Evolutionary conservation across 2,888 invertebrate species (phyloP), one percentile per base, ranked within the genome.

Genomic region (Lottia scabra): DNA sequence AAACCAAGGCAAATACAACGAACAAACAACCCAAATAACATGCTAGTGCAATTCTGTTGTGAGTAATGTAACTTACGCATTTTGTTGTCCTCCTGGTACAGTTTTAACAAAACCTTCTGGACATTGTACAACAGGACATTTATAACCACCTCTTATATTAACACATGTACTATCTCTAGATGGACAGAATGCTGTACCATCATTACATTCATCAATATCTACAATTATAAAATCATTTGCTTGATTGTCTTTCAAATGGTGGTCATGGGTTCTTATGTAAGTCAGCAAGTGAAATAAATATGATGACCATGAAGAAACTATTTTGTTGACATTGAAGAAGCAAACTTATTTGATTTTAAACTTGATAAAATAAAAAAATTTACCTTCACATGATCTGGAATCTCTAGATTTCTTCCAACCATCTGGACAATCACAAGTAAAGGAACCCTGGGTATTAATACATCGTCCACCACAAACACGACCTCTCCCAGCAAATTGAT

Each of bases 61-160:
- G 15, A 16, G 12, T 23, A 62, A 3, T 38, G 5, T 38, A 13
- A 70, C 83, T 74, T 70, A 85, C 87, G 87, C 86, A 76, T 84
- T 84, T 70, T 84, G 78, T 43, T 80, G 76, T 12, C 80, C 80
- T 1, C 83, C 80, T 13, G 85, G 76, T n/a, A 81, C 76, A 27
- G 85, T 82, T 65, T 83, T 83, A 30, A 93, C 91, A 89, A 98
- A 99, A 66, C 96, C 95, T 0, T 91, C 86, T 0, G 98, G 98
- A 88, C 99, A 99, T 65, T 92, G 91, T 77, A 98, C 94, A 23
- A 92, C 92, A 82, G 96, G 95, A 87, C 98, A 99, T 84, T 95
- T 94, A 90, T 93, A 95, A 72, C 94, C 92, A 0, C 99, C 99
- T 73, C 96, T 92, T 0, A 94, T 95, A 89, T 99, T 99, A 81